Evolutionary conservation across 2,888 invertebrate genomes (phyloP).

Genomic region (Strigamia crassipes): DNA sequence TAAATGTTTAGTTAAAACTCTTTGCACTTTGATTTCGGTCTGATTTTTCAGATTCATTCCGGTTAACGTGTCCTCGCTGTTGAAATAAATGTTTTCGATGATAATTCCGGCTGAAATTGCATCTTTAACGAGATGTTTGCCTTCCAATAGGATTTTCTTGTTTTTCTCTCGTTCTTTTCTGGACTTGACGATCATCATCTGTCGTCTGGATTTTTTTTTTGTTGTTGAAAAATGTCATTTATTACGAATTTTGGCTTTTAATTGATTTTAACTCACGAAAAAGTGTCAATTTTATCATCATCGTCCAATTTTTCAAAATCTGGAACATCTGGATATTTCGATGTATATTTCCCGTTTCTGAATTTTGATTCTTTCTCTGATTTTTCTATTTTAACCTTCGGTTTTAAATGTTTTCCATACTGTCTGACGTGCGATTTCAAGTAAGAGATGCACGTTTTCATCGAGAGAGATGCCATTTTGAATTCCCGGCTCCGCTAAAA

Average conservation of each 20-base stretch:
- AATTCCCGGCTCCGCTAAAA: too few species aligned
- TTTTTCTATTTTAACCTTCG: background rate
- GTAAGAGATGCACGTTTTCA: background rate
- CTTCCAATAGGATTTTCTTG: conserved; percentile 71
- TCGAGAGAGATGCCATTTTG: too few species aligned
- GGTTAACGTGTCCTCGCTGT: conserved; percentile 66
- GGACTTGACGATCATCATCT: conserved; percentile 53
- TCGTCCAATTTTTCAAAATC: background rate
- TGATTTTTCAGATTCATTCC: conserved; percentile 50
- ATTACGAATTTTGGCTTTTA: too few species aligned
- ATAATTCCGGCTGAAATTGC: conserved; percentile 72
- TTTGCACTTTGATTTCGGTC: conserved; percentile 68
- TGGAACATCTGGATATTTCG: background rate
- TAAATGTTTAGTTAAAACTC: conserved; percentile 76
- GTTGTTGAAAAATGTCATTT: background rate
- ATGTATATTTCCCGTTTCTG: background rate
- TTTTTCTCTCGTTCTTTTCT: conserved; percentile 62
- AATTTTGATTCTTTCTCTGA: background rate
- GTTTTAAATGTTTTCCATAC: background rate
- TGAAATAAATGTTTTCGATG: conserved; percentile 74
- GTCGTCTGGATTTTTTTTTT: too few species aligned
- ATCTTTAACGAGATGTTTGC: conserved; percentile 77
- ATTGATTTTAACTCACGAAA: background rate
- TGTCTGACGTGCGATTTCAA: background rate
- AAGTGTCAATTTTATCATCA: background rate